Percentiles rank a stretch among this genome's conserved stretches.
phyloP scores from a whole-genome alignment of 2,113 vertebrate species.

The Sula dactylatra region DNA sequence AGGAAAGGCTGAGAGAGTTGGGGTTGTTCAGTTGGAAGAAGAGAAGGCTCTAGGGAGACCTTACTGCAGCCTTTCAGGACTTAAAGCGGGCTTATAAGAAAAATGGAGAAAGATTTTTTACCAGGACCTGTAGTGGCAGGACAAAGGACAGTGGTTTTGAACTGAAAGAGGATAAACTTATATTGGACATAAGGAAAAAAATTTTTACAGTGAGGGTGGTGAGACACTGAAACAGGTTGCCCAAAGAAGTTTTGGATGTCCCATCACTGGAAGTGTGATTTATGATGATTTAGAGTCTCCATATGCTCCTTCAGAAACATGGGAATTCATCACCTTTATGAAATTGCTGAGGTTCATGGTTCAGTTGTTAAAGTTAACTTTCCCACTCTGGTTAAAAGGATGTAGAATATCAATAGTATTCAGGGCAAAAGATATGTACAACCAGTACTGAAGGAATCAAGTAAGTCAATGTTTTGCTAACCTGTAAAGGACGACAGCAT shows the following conservation, averaged over 20 bases:
- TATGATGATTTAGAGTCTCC: background rate
- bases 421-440: background rate
- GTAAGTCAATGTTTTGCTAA: background rate
- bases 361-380: background rate
- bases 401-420: background rate
- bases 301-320: background rate
- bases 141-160: background rate
- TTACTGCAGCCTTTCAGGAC: background rate
- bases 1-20: background rate
- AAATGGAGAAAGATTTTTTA: background rate
- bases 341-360: background rate
- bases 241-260: background rate
- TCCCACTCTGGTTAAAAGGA: background rate
- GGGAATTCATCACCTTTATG: background rate
- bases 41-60: fast-evolving
- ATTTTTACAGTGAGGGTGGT: background rate
- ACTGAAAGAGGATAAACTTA: background rate
- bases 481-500: background rate
- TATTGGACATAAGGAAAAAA: background rate
- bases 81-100: background rate
- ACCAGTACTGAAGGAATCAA: background rate
- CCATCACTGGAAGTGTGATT: background rate
- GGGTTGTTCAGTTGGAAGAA: background rate
- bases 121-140: background rate
- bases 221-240: background rate